Conservation (phyloP, 2,113 vertebrate species). For the Rousettus leschenaultii region DNA sequence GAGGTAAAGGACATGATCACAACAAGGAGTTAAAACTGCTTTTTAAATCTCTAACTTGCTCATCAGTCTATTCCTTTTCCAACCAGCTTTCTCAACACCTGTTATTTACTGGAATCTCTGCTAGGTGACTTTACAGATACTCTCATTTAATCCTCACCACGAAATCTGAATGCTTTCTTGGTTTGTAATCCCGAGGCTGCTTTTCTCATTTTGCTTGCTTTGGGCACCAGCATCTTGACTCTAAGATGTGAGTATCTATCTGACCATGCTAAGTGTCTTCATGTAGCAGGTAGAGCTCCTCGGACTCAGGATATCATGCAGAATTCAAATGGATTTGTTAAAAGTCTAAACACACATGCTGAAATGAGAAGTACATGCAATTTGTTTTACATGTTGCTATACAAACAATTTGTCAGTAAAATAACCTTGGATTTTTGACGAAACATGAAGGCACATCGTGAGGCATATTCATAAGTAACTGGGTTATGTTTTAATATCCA, state of each 20-base stretch:
- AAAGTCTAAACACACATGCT: neutral
- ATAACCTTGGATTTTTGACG: neutral
- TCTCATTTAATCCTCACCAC: neutral
- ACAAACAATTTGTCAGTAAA: neutral
- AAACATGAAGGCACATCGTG: neutral
- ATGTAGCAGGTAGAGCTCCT: neutral
- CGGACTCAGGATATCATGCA: neutral
- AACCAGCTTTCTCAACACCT: neutral
- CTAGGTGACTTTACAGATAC: neutral
- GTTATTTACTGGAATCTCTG: neutral
- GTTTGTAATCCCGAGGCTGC: neutral
- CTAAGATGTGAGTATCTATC: neutral
- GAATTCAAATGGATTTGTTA: neutral
- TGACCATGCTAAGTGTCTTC: neutral
- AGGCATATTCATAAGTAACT: neutral
- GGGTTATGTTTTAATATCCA: neutral
- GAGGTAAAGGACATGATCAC: neutral
- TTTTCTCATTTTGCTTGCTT: neutral
- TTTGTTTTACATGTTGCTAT: neutral
- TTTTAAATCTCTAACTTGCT: neutral
- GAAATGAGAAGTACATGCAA: neutral
- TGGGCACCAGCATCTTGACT: neutral
- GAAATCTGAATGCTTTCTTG: neutral
- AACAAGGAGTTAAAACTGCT: neutral
- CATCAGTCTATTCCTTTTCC: neutral